Percentiles rank a stretch among this genome's conserved stretches.
phyloP scores from a whole-genome alignment of 2,113 vertebrate genomes.

The Meleagris gallopavo region DNA sequence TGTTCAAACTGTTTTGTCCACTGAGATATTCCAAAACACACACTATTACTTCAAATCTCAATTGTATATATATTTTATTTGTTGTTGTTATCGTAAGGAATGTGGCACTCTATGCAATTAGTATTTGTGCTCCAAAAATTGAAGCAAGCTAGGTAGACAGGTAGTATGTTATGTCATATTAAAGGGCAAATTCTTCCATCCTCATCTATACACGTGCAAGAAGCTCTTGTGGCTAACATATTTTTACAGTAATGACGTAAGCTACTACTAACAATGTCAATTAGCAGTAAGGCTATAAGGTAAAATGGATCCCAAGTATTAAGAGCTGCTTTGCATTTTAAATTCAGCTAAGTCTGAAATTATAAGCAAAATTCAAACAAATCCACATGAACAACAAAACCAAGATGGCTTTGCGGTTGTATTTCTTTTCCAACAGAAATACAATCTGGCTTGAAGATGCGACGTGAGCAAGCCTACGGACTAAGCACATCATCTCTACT shows the following conservation, averaged over 20 bases:
- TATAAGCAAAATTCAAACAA: not conserved
- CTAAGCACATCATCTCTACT: not conserved
- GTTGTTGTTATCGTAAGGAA: not conserved
- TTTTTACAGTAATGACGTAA: not conserved
- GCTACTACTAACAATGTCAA: not conserved
- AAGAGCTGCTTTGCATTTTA: not conserved
- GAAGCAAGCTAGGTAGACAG: not conserved
- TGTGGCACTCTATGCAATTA: not conserved
- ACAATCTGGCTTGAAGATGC: fast-evolving
- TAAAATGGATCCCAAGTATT: not conserved
- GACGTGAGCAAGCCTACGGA: fast-evolving
- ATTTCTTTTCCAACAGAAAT: not conserved
- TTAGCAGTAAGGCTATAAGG: not conserved
- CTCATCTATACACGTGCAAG: not conserved
- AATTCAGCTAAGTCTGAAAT: not conserved
- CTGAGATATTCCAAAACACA: not conserved
- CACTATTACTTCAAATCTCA: not conserved
- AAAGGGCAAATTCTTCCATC: not conserved
- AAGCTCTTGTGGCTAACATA: not conserved
- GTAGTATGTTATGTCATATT: not conserved
- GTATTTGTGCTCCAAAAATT: not conserved
- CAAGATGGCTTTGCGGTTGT: fast-evolving
- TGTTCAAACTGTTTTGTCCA: not conserved
- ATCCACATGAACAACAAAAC: not conserved
- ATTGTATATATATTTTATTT: not conserved